A percentile compares a stretch with the other conserved stretches of the same genome.
phyloP scores from a whole-genome alignment of 2,888 invertebrate genomes.

The Prosapia bicincta region DNA sequence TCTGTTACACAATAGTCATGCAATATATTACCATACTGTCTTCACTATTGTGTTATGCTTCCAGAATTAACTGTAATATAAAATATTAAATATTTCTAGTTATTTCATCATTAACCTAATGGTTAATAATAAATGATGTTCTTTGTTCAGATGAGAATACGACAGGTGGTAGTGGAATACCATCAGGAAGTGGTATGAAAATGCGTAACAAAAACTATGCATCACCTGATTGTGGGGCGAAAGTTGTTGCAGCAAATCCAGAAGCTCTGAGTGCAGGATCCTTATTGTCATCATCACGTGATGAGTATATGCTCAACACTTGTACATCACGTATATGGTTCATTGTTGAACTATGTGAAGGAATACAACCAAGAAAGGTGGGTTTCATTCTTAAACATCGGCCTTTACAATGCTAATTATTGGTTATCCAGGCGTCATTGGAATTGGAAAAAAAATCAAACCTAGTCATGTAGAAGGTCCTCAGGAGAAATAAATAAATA shows the following conservation, averaged over 20 bases:
- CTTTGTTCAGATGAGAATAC: constrained; percentile 55
- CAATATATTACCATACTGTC: no score
- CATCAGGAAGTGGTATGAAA: background rate
- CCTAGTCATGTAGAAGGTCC: no score
- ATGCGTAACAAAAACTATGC: constrained; percentile 91
- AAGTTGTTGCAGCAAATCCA: constrained; percentile 83
- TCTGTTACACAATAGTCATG: no score
- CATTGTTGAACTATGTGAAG: constrained; percentile 96
- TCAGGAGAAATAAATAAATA: no score
- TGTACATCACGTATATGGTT: constrained; percentile 94
- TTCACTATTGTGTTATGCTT: no score
- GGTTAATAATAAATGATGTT: background rate
- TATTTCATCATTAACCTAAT: no score
- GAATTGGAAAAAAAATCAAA: no score
- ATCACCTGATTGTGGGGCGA: constrained; percentile 95
- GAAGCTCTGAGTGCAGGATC: constrained; percentile 86
- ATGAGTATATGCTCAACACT: constrained; percentile 97
- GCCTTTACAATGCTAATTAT: no score
- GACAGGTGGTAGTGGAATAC: constrained; percentile 44
- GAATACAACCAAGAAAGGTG: constrained; percentile 85
- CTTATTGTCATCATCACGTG: constrained; percentile 82
- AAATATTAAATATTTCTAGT: no score
- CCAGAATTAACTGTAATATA: no score
- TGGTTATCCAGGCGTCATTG: no score
- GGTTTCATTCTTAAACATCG: no score